Base-by-base conservation (phyloP, 2,797 vertebrate genomes). In the Lindbergichthys nudifrons region DNA sequence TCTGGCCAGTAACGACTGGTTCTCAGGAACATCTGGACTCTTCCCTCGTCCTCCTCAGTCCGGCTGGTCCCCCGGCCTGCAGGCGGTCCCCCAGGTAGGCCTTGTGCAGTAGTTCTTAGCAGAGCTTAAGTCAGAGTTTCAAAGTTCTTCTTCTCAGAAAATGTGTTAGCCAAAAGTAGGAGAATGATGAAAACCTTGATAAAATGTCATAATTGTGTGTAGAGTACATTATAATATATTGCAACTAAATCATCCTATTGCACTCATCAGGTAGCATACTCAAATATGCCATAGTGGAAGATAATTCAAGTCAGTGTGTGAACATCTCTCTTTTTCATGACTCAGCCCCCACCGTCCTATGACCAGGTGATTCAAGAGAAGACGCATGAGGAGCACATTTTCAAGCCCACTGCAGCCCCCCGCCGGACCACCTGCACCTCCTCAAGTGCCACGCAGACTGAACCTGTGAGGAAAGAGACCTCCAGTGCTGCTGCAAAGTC, bases 361-460 rank as follows among this genome's bases (percentile, higher is more conserved):
- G 96, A 99, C 77, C 97, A 98, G 94, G 97, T 98, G 92, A 97
- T 99, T 89, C 95, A 96, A 92, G 97, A 98, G 93, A 98, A 97
- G 89, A 97, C 93, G 80, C 92, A 94, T 92, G 92, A 96, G 89
- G 92, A 96, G 51, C 95, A 95, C 84, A 89, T 89, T 32, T 86
- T 92, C 63, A 93, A 92, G 70, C 96, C 96, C 66, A 95, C 94
- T 70, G 94, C 95, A 53, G 87, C 94, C 74, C 94, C 95, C 66
- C 96, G 95, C 60, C 87, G 77, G 69, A 65, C 69, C 36, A 13
- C 66, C 65, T 94, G 94, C 70, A 97, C 94, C 66, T 83, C 92
- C 75, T 96, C 96, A 61, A 95, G 94, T 68, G 94, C 95, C 87
- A 97, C 97, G 64, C 97, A 98, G 88, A 97, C 97, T 0, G 96